Base-by-base conservation (phyloP, 2,113 vertebrate species). In the Engystomops pustulosus region DNA sequence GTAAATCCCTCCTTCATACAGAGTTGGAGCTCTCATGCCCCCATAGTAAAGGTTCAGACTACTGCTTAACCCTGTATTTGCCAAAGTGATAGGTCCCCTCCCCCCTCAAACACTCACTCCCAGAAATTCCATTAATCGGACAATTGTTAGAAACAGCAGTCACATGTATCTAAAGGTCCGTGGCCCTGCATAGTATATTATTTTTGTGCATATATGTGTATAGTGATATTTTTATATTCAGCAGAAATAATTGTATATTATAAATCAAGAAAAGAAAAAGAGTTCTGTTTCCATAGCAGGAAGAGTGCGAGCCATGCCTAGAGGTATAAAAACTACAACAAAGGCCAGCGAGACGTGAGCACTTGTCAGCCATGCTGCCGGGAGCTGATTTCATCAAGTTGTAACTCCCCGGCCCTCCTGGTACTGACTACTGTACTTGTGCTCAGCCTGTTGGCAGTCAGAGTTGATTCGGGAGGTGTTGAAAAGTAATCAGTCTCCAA, bases 331-430 rank as follows among this genome's bases (percentile, higher is more conserved):
- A 60, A 15, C 17, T n/a, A 25, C 51, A 78, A 78, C 30, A 58
- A 58, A 55, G 51, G 27, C 20, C 32, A 25, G n/a, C 75, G 41
- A 15, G 75, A 78, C 32, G 41, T 60, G 9, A 68, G 44, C 36
- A 55, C 86, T 88, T 89, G 88, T 85, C 87, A 86, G 79, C 60
- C 84, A 79, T 79, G 25, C 78, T 85, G 6, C 79, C 85, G 79
- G 85, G 65, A 86, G 72, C 67, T 85, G 74, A 65, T 75, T 81
- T 85, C 86, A 89, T 89, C 87, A 90, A 89, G 88, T 87, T 81
- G 51, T 86, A 88, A 23, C 30, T 34, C 45, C 62, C 15, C 10
- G 18, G 58, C 44, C 25, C 51, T 23, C 79, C 86, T 51, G 17
- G 60, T 76, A 72, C 81, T 87, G 36, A 60, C 18, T 86, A 0